A percentile compares a stretch with the other conserved stretches of the same genome.
Evolutionary conservation across 2,888 invertebrate species (phyloP).

Genomic region (Nebria salina): DNA sequence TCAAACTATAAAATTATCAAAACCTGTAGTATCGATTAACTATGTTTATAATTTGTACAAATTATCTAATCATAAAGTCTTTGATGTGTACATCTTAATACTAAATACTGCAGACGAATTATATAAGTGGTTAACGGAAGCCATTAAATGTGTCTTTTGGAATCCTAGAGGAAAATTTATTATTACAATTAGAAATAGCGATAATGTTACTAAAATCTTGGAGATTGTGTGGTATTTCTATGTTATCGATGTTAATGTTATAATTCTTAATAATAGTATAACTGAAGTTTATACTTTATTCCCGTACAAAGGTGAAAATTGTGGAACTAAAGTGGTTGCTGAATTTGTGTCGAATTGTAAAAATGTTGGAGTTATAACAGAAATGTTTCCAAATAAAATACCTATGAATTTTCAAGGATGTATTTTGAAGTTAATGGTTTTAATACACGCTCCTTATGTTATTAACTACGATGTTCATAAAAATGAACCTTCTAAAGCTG

Average conservation of each 20-base stretch:
- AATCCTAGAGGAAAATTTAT: slow-evolving; percentile 35
- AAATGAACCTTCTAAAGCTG: slow-evolving; percentile 46
- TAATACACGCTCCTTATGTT: slow-evolving; percentile 49
- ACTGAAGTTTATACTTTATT: slow-evolving; percentile 18
- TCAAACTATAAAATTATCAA: too few relatives aligned
- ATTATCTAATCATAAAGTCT: too few relatives aligned
- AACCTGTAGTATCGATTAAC: too few relatives aligned
- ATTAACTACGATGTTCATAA: slow-evolving; percentile 39
- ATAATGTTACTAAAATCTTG: slow-evolving; percentile 19
- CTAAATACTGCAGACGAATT: slow-evolving; percentile 8
- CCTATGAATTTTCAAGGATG: slow-evolving; percentile 47
- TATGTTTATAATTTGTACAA: too few relatives aligned
- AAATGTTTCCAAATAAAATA: slow-evolving; percentile 36
- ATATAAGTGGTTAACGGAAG: slow-evolving; percentile 3
- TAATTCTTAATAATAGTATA: slow-evolving; percentile 1
- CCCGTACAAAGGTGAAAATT: slow-evolving; percentile 10
- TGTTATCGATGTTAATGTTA: slow-evolving; percentile 25
- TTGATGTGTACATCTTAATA: neutral
- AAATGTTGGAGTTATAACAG: neutral
- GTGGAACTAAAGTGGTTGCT: neutral
- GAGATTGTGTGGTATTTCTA: slow-evolving; percentile 25
- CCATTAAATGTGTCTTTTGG: slow-evolving; percentile 16
- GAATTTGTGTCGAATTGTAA: slow-evolving; percentile 11
- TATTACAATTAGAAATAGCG: neutral
- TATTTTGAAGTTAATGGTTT: slow-evolving; percentile 46